Percentiles rank a stretch among this genome's conserved stretches.
Conservation (phyloP, 2,113 vertebrate genomes). For the Calidris pygmaea region DNA sequence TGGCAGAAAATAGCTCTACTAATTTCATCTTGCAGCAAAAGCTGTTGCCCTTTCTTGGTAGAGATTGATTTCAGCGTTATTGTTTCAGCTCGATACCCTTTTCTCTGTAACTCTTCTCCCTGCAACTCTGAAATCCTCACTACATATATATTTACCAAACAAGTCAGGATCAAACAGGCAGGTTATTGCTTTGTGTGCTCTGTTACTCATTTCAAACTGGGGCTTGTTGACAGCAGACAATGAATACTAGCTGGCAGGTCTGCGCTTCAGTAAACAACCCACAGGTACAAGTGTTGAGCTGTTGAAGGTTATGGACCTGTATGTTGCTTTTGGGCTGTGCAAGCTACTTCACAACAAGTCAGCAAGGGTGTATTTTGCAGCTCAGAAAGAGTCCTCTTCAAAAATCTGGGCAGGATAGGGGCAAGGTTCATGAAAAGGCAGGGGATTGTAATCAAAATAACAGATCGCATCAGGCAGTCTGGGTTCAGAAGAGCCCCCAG, state of each 20-base stretch:
- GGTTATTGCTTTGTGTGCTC: not conserved
- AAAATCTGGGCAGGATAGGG: not conserved
- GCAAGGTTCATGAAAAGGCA: not conserved
- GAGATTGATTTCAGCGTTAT: not conserved
- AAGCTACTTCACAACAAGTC: not conserved
- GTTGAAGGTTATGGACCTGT: not conserved
- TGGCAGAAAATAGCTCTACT: conserved; percentile 61
- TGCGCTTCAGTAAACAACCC: not conserved
- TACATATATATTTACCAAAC: not conserved
- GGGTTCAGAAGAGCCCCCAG: not conserved
- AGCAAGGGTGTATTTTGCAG: not conserved
- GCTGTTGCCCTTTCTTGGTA: conserved; percentile 9
- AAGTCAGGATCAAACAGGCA: not conserved
- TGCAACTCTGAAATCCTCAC: not conserved
- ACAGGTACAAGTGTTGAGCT: not conserved
- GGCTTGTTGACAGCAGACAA: not conserved
- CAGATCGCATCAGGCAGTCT: not conserved
- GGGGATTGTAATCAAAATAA: not conserved
- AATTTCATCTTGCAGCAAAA: not conserved
- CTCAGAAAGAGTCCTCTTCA: not conserved
- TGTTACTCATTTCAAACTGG: not conserved
- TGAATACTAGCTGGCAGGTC: not conserved
- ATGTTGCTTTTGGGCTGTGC: not conserved
- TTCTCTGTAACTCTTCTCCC: not conserved
- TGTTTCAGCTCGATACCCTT: not conserved